phyloP scores from a whole-genome alignment of 2,113 vertebrate species.

The Pica pica region DNA sequence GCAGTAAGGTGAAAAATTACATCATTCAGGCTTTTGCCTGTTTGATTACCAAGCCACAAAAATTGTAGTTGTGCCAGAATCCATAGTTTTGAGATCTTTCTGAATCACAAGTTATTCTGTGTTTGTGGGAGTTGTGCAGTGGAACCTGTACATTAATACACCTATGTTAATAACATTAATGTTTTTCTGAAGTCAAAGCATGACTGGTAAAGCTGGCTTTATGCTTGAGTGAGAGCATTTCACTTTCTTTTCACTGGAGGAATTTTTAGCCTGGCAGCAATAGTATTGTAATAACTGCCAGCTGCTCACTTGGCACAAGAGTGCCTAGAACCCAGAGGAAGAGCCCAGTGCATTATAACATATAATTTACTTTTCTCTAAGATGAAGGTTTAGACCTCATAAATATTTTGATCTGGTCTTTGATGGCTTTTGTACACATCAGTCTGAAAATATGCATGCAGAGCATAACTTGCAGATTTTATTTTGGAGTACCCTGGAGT shows the following conservation, averaged over 20 bases:
- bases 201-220: neutral
- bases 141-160: neutral
- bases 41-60: neutral
- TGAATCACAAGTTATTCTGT: neutral
- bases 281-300: slow-evolving; percentile 19
- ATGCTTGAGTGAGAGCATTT: slow-evolving; percentile 20
- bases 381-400: neutral
- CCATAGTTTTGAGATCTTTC: neutral
- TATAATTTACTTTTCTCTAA: slow-evolving; percentile 10
- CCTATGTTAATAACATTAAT: neutral
- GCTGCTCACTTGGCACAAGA: slow-evolving; percentile 42
- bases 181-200: neutral
- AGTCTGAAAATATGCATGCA: neutral
- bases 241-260: slow-evolving; percentile 21
- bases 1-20: neutral
- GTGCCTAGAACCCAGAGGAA: neutral
- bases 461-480: neutral
- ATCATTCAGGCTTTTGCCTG: neutral
- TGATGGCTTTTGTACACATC: neutral
- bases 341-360: neutral
- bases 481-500: neutral
- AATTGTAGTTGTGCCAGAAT: neutral
- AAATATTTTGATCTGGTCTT: slow-evolving; percentile 32
- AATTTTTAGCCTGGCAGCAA: slow-evolving; percentile 42
- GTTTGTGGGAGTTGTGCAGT: neutral